Evolutionary conservation across 2,888 invertebrate species (phyloP), one percentile per base, ranked within the genome.

Genomic region (Lepidonotus clava): DNA sequence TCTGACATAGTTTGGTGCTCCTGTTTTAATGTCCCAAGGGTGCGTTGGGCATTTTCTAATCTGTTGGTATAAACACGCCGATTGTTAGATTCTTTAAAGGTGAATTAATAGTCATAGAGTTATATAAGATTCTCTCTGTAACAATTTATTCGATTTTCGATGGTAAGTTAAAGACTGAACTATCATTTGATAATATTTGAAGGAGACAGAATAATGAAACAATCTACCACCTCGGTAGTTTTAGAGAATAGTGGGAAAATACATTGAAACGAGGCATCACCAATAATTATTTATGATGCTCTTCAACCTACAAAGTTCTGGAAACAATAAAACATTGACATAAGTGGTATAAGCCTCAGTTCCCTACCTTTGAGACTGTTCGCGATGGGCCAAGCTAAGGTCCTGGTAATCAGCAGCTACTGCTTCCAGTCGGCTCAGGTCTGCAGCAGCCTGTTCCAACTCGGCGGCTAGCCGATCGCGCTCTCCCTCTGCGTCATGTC

Each of bases 1-100:
- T 93, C 93, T 34, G 89, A 80, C 83, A 93, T 87, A 0, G 93
- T 91, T 86, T 91, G 90, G 86, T 92, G 92, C 86, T 94, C 93
- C 85, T 92, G 92, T 86, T 91, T 91, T 36, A 91, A 88, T 18
- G 91, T 90, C 18, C 90, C 89, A 80, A 92, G 87, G 0, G 89
- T 86, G 40, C 91, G 90, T 85, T 91, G 90, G 38, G 89, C 76
- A 67, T 87, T 89, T 85, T 92, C 92, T 84, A 90, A 89, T 84
- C 93, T 93, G 89, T 0, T 88, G 88, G 36, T 77, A n/a, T 88
- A 85, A 46, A 24, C 46, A n/a, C n/a, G n/a, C n/a, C n/a, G n/a
- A n/a, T n/a, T n/a, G n/a, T n/a, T n/a, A n/a, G n/a, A 32, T 40
- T 14, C 24, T 14, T 11, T 21, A 14, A 67, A n/a, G n/a, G n/a